Evolutionary conservation across 2,888 invertebrate genomes (phyloP), one percentile per base, ranked within the genome.

Genomic region (Mesoligia furuncula): DNA sequence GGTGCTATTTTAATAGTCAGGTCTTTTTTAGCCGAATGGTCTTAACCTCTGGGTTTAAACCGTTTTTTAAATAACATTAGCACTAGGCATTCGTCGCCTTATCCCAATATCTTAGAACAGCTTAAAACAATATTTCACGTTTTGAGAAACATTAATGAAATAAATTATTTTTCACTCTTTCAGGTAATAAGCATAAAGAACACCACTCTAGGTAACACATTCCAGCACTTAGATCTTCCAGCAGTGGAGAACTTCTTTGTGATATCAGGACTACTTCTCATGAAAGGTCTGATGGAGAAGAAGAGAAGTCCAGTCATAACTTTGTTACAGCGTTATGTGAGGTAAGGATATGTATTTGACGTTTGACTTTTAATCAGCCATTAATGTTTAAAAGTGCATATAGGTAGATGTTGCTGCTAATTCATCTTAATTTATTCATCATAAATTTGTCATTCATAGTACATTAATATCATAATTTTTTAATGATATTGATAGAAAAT

Each of bases 241-340:
- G 39, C 79, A 9, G 86, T 92, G 9, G 92, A 93, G 69, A 90
- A 90, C 1, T 93, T 90, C 76, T 85, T 93, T 9, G 77, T 90
- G 5, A 88, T 93, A 83, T 93, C 93, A 0, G 93, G 92, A 2
- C 65, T 93, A 0, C 85, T 93, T 0, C 81, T 90, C 6, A 84
- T 89, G 62, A 90, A 84, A 68, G 88, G 89, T 8, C 51, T 85
- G 24, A 80, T 83, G 74, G 85, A 85, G 39, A 87, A 85, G 45
- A 86, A 84, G 48, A 85, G 59, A 17, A 90, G 89, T 48, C 77
- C 87, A 0, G 9, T 91, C 0, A 75, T 83, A 0, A 62, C 83
- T 1, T 66, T 92, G 7, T 6, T 84, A 17, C 92, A 90, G 62
- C 87, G 93, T 66, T 93, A 93, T 75, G 76, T 92, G 31, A 92